These are phyloP conservation scores for Henricia sp. DNA, from an alignment of 53 echinoderm and acorn worm species.

Conservation along the genomic window DNA sequence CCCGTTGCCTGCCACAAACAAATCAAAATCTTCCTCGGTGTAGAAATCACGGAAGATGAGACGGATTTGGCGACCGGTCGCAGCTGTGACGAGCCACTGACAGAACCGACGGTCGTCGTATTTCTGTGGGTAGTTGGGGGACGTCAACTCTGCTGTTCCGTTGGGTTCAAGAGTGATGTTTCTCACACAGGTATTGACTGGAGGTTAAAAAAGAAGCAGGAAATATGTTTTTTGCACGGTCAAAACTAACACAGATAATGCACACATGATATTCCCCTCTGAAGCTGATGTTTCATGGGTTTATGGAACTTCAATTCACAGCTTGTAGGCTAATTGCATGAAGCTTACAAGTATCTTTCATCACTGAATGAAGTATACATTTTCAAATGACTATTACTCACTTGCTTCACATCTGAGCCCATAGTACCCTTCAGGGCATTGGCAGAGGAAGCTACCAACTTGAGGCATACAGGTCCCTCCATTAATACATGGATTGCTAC, in stretches of 20 bases:
- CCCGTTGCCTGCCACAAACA: conserved; percentile 81
- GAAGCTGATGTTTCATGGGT: too few species aligned
- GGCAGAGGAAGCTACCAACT: conserved; percentile 55
- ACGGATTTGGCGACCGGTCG: conserved; percentile 56
- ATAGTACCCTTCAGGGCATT: conserved; percentile 69
- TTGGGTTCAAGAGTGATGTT: conserved; percentile 56
- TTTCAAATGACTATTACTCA: too few species aligned
- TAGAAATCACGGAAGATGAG: conserved; percentile 84
- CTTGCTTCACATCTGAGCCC: conserved; percentile 79
- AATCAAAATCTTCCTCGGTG: conserved; percentile 77
- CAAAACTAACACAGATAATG: too few species aligned
- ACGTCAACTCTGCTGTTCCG: conserved; percentile 62
- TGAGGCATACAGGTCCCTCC: conserved; percentile 68
- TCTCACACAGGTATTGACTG: conserved; percentile 63
- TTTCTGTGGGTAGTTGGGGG: conserved; percentile 79
- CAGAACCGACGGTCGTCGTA: conserved; percentile 78
- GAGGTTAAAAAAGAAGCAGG: neutral
- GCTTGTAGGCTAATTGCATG: too few species aligned
- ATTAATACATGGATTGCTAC: conserved; percentile 79
- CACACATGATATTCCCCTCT: too few species aligned
- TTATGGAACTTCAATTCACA: too few species aligned
- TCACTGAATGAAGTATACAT: too few species aligned
- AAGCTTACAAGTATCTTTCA: too few species aligned
- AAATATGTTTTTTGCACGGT: too few species aligned
- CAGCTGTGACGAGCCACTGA: conserved; percentile 82